Base-by-base conservation (phyloP, 2,797 vertebrate species). In the Presbytis comata region DNA sequence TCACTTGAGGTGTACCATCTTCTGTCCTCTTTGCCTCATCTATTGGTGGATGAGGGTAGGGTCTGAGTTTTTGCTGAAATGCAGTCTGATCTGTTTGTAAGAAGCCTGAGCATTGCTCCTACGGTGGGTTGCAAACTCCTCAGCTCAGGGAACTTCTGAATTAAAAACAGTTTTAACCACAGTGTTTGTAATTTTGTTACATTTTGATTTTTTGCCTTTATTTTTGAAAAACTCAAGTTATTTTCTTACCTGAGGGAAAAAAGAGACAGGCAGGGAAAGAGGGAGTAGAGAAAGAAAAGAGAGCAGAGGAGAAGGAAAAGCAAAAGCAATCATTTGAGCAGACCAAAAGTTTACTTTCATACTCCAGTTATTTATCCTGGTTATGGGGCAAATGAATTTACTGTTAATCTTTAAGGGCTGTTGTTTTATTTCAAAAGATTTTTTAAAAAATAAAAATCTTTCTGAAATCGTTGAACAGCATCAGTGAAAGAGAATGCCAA, bases 81-180 rank as follows among this genome's bases (percentile, higher is more conserved):
- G 41, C 30, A 80, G 26, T 83, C 50, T 53, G 57, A 61, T 19
- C 48, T 90, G 83, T 70, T 7, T 13, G 33, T 83, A n/a, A 57
- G 76, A 53, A 76, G 8, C 41, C 48, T 88, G 88, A 74, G 8
- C n/a, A 14, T 53, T 41, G 48, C 64, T 64, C 9, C 17, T 72
- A 0, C 0, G 17, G 64, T 67, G 26, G 33, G 16, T 21, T 80
- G 46, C 44, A 19, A 11, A 53, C 22, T 74, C 41, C 39, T 67
- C 44, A 79, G 46, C 46, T 94, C 30, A 48, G 33, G 83, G 93
- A 88, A 50, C 24, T 48, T 93, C 91, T 83, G 21, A 21, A 57
- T 85, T 89, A 79, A 76, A 95, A 95, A 28, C n/a, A 57, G 7
- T 2, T 95, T 97, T 88, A 61, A 59, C 53, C 39, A 72, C 13